Conservation (phyloP, 2,113 vertebrate genomes). For the Hydrolagus affinis region DNA sequence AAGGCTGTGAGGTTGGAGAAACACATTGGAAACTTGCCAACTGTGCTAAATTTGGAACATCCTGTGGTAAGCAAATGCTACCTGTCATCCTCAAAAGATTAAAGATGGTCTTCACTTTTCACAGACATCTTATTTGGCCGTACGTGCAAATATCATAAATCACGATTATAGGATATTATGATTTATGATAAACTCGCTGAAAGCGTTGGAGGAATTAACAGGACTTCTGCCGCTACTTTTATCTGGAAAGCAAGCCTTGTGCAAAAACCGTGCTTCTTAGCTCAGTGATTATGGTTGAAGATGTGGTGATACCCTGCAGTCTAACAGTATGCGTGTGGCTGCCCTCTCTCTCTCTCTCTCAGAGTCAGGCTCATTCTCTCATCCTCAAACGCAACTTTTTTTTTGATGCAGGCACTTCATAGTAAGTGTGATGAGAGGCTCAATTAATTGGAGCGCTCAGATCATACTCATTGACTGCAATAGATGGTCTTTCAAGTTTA, state of each 20-base stretch:
- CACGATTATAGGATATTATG: background rate
- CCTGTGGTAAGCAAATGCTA: background rate
- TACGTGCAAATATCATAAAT: background rate
- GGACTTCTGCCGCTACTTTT: background rate
- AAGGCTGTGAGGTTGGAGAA: background rate
- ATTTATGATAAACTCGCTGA: background rate
- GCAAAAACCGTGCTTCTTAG: background rate
- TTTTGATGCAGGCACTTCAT: background rate
- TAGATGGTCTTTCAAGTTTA: background rate
- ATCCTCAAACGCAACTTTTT: background rate
- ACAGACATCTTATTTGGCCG: background rate
- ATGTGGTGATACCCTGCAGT: background rate
- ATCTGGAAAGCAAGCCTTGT: background rate
- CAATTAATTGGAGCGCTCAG: background rate
- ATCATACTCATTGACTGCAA: background rate
- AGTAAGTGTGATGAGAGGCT: background rate
- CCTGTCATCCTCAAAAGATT: background rate
- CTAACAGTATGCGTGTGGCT: background rate
- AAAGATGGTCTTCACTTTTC: background rate
- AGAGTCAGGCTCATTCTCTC: background rate
- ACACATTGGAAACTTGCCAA: background rate
- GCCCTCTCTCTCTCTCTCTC: background rate
- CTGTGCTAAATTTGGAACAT: background rate
- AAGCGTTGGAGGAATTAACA: background rate
- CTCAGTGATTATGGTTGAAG: background rate